These are phyloP conservation scores for Lobophora halterata DNA, from an alignment of 2,888 invertebrate genomes.

Conservation along the genomic window DNA sequence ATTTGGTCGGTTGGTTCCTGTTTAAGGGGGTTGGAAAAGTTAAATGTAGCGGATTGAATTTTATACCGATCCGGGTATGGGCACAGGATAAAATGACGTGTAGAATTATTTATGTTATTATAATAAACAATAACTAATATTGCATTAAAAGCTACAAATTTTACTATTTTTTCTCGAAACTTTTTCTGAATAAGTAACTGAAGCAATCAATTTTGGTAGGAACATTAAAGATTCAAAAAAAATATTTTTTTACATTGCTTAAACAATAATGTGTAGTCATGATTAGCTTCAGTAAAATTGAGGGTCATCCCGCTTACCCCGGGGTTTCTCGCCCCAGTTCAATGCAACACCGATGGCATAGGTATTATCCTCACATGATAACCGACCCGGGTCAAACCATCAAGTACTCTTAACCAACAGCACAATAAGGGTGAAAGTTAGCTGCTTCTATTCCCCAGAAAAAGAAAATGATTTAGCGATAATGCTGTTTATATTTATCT, in stretches of 20 bases:
- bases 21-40: slow-evolving; percentile 43
- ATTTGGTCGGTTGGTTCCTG: slow-evolving; percentile 46
- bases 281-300: slow-evolving; percentile 42
- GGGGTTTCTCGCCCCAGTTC: slow-evolving; percentile 47
- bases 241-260: slow-evolving; percentile 46
- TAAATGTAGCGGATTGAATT: slow-evolving; percentile 51
- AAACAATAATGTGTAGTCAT: slow-evolving; percentile 20
- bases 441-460: too few species aligned
- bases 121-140: too few species aligned
- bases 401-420: slow-evolving; percentile 33
- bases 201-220: too few species aligned
- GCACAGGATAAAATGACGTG: too few species aligned
- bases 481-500: too few species aligned
- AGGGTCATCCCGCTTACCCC: slow-evolving; percentile 42
- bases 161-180: too few species aligned
- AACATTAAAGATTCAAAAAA: too few species aligned
- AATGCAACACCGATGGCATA: slow-evolving; percentile 17
- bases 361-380: slow-evolving; percentile 23
- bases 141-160: too few species aligned
- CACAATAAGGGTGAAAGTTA: too few species aligned
- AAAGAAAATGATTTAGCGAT: too few species aligned
- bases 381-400: slow-evolving; percentile 29
- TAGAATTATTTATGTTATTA: too few species aligned
- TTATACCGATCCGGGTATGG: slow-evolving; percentile 31
- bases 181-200: too few species aligned